Evolutionary conservation across 2,113 vertebrate genomes (phyloP).

Genomic region (Pongo abelii): DNA sequence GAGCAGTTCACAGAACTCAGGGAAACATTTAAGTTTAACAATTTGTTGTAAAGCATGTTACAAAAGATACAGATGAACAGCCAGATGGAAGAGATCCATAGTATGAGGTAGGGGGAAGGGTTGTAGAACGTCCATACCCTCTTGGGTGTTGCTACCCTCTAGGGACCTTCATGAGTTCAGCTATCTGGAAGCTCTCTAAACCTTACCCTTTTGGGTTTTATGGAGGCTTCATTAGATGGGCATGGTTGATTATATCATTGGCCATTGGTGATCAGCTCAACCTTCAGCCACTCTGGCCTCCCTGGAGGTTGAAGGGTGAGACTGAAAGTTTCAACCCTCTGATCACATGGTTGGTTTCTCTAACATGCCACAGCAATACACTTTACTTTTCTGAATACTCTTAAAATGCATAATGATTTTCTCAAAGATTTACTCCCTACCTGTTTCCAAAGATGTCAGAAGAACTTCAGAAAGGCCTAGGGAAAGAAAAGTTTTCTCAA

Average conservation of each 20-base stretch:
- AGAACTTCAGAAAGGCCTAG: not conserved
- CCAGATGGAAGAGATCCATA: not conserved
- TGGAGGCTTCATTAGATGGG: not conserved
- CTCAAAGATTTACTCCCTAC: not conserved
- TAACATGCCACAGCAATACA: not conserved
- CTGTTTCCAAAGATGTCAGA: not conserved
- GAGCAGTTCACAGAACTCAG: not conserved
- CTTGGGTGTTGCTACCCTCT: not conserved
- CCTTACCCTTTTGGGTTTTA: not conserved
- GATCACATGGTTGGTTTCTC: not conserved
- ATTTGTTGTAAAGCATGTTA: not conserved
- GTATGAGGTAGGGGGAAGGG: not conserved
- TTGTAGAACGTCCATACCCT: not conserved
- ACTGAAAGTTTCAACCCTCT: not conserved
- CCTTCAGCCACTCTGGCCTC: not conserved
- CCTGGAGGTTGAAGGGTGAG: not conserved
- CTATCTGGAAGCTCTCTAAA: not conserved
- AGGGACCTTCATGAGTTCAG: not conserved
- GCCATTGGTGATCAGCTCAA: not conserved
- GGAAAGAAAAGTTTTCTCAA: slow-evolving; percentile 1
- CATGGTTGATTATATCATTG: not conserved
- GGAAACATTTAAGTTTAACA: not conserved
- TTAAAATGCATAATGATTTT: not conserved
- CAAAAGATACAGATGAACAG: not conserved
- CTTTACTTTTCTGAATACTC: not conserved